Evolutionary conservation across 2,797 vertebrate genomes (phyloP), one percentile per base, ranked within the genome.

Genomic region (Cuniculus paca): DNA sequence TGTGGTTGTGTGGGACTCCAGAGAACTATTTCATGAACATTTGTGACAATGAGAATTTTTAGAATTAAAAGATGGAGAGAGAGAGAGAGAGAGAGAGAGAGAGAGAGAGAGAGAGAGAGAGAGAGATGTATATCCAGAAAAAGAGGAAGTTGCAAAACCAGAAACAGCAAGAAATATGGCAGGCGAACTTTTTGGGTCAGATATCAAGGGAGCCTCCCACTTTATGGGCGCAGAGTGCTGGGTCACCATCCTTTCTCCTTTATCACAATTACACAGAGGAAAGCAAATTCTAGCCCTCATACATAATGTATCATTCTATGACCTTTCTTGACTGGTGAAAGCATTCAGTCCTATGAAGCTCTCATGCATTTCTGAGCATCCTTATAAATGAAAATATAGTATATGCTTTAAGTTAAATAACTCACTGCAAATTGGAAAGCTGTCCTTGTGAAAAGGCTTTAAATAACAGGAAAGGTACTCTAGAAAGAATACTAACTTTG

Each of bases 241-340:
- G 90, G 42, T 39, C 60, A 58, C 28, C 39, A 24, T 63, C 50
- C 82, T 80, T 88, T 86, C 92, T 56, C 68, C 65, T 65, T 74
- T 81, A 60, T 92, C 93, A 39, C 58, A 88, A 84, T 83, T 84
- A 68, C 52, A 45, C 70, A 88, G 34, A 65, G 54, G 42, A 48
- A 94, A 92, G 70, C 61, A n/a, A 36, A 77, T 68, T 88, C 65
- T 63, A 61, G 72, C 50, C 45, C 75, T 95, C 83, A 58, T 82
- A 82, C 56, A 95, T 94, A 89, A 84, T 82, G 56, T 52, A 58
- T 50, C 22, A 58, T 93, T 90, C 39, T 91, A 17, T 78, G 34
- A 78, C 24, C 77, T 58, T 68, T 48, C 75, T 58, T 90, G 94
- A 90, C 74, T 82, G 83, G 91, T 86, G 95, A 80, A 91, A 93